Evolutionary conservation across 2,888 invertebrate species (phyloP), one percentile per base, ranked within the genome.

Genomic region (Myathropa florea): DNA sequence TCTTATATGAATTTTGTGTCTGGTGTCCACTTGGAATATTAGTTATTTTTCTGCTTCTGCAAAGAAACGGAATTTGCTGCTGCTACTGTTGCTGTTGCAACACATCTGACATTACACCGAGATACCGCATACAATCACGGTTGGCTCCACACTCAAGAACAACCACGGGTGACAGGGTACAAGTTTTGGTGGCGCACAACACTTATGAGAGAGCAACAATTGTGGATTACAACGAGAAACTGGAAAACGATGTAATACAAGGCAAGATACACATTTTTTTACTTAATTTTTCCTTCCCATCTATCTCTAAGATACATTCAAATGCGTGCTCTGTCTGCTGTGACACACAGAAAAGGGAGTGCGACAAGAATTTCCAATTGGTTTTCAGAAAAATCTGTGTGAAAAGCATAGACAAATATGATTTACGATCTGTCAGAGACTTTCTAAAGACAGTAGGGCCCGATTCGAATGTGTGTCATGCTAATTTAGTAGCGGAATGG

Each of bases 241-340:
- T 83, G 83, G 78, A 83, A 86, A 86, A 78, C 86, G 82, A 86
- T 86, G 86, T 86, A 86, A 86, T 86, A 83, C 86, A 86, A 86
- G 86, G 86, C 70, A 86, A 86, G 85, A 83, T 78, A 85, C 70
- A 78, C 68, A 64, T 46, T 53, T 78, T 65, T 70, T 71, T 26
- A 64, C 21, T 39, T 73, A 36, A 21, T 63, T 68, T 61, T 65
- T 77, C 9, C 18, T 55, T 36, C 14, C 12, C 9, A n/a, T 53
- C 64, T 39, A 10, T 64, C 28, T 60, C 68, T 23, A 10, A 23
- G 9, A n/a, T 28, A 12, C 4, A 64, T 57, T 39, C n/a, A 21
- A 36, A 39, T 36, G 18, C 68, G 39, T 55, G 18, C 24, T n/a
- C n/a, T n/a, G n/a, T n/a, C n/a, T 9, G 14, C 36, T 60, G 59